These are phyloP conservation scores for Masticophis lateralis DNA, from an alignment of 2,797 vertebrate genomes.

Conservation along the genomic window DNA sequence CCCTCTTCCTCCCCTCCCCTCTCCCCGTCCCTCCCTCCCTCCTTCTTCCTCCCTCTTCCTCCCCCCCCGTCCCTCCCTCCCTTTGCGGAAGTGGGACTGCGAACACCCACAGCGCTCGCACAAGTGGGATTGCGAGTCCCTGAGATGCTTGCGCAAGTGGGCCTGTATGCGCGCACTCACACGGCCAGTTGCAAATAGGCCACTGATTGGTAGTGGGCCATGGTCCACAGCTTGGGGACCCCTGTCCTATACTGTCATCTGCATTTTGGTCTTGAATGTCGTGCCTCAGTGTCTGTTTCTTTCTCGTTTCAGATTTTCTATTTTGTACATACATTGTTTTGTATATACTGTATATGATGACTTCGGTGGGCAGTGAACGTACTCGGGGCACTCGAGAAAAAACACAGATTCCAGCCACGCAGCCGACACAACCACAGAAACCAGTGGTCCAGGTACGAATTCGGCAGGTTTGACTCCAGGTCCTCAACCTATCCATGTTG, in stretches of 20 bases:
- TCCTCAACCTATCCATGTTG: background rate
- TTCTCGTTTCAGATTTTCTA: conserved; percentile 89
- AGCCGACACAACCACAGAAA: conserved; percentile 88
- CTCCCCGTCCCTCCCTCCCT: fast-evolving
- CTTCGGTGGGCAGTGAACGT: conserved; percentile 90
- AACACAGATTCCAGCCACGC: conserved; percentile 81
- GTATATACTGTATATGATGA: conserved; percentile 99
- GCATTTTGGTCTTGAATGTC: background rate
- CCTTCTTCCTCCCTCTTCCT: too few species aligned
- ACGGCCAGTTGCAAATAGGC: background rate
- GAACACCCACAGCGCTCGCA: background rate
- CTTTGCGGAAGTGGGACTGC: background rate
- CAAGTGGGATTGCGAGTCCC: background rate
- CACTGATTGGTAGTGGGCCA: background rate
- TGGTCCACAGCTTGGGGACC: background rate
- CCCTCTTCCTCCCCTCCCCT: too few species aligned
- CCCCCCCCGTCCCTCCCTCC: background rate
- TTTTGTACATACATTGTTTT: conserved; percentile 99
- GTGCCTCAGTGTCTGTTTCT: background rate
- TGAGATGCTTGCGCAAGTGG: fast-evolving
- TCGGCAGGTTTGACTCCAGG: background rate
- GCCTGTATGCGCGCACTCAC: fast-evolving
- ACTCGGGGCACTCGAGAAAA: conserved; percentile 92
- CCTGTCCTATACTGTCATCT: too few species aligned
- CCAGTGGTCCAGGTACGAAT: conserved; percentile 87